Conservation (phyloP, 2,888 invertebrate species). For the Theretra japonica region DNA sequence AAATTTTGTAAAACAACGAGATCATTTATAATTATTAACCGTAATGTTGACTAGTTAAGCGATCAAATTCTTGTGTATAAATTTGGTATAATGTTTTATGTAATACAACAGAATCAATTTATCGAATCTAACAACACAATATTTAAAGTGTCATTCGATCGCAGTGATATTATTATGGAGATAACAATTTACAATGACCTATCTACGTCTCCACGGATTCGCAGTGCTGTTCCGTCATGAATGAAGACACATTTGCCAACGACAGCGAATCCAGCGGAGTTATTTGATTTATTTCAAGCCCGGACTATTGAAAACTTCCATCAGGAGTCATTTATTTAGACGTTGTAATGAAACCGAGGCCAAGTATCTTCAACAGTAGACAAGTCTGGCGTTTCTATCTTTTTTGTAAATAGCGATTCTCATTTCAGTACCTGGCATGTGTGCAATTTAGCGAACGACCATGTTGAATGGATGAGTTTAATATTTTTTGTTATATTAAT, state of each 20-base stretch:
- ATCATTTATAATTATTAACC: too few relatives aligned
- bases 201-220: conserved; percentile 59
- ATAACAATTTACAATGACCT: conserved; percentile 25
- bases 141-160: too few relatives aligned
- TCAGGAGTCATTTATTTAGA: conserved; percentile 67
- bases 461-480: neutral
- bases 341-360: conserved; percentile 62
- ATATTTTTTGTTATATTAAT: too few relatives aligned
- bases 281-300: conserved; percentile 79
- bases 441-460: neutral
- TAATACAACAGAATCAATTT: too few relatives aligned
- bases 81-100: too few relatives aligned
- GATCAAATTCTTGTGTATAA: neutral
- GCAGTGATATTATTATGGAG: too few relatives aligned
- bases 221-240: conserved; percentile 69
- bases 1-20: too few relatives aligned
- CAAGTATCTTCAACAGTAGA: conserved; percentile 46
- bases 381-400: conserved; percentile 47
- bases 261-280: conserved; percentile 72
- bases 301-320: conserved; percentile 74
- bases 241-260: conserved; percentile 83
- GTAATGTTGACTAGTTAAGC: too few relatives aligned
- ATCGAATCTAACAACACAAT: neutral
- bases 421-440: conserved; percentile 13
- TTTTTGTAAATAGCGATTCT: conserved; percentile 47